Percentiles rank a stretch among this genome's conserved stretches.
Evolutionary conservation across 2,113 vertebrate species (phyloP).

Genomic region (Malurus melanocephalus): DNA sequence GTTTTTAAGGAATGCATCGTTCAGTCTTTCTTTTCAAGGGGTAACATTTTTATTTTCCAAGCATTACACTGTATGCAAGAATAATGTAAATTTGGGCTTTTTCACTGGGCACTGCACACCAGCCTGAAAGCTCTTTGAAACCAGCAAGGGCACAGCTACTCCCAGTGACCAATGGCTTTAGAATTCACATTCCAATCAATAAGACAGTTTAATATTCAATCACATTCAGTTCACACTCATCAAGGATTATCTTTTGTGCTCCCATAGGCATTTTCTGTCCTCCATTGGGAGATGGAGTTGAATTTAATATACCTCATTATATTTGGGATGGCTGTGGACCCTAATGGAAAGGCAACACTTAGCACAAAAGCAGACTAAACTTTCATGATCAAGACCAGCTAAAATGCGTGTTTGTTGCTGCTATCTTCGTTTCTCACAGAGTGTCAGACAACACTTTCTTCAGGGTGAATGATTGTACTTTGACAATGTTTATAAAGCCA

Average conservation of each 20-base stretch:
- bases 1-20: slow-evolving; percentile 17
- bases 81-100: slow-evolving; percentile 53
- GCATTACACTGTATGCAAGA: slow-evolving; percentile 5
- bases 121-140: slow-evolving; percentile 50
- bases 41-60: slow-evolving; percentile 66
- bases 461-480: slow-evolving; percentile 6
- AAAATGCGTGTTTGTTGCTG: slow-evolving; percentile 21
- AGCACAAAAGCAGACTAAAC: slow-evolving; percentile 21
- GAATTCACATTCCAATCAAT: slow-evolving; percentile 64
- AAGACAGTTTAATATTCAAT: slow-evolving; percentile 71
- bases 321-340: slow-evolving; percentile 19
- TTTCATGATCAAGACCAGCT: not conserved
- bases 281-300: slow-evolving; percentile 6
- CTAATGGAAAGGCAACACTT: slow-evolving; percentile 40
- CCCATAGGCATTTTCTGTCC: slow-evolving; percentile 56
- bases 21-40: slow-evolving; percentile 56
- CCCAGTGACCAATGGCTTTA: slow-evolving; percentile 50
- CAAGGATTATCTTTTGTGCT: slow-evolving; percentile 62
- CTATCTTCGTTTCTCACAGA: not conserved
- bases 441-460: not conserved
- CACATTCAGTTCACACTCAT: slow-evolving; percentile 60
- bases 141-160: slow-evolving; percentile 37
- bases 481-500: slow-evolving; percentile 21
- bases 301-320: slow-evolving; percentile 29
- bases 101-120: not conserved